Percentiles rank a stretch among this genome's conserved stretches.
phyloP scores from a whole-genome alignment of 2,797 vertebrate species.

The Sebastolobus altivelis region DNA sequence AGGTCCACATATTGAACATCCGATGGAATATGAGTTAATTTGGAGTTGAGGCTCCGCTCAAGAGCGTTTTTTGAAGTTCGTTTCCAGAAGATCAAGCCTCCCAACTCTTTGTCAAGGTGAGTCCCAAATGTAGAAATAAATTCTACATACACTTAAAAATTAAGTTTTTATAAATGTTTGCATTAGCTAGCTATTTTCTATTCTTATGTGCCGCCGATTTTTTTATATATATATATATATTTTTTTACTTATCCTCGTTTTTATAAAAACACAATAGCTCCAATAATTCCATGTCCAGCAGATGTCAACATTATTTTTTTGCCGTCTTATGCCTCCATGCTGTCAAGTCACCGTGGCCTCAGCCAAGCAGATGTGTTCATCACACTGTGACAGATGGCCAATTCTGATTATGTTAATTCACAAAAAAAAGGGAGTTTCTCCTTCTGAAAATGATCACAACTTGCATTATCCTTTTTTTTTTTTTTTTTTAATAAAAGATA shows the following conservation, averaged over 20 bases:
- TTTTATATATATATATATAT: no score
- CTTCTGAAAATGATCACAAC: slow-evolving; percentile 51
- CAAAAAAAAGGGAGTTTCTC: slow-evolving; percentile 35
- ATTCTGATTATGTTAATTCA: slow-evolving; percentile 83
- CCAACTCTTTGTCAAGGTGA: slow-evolving; percentile 77
- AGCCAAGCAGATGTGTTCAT: slow-evolving; percentile 83
- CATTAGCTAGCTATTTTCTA: background rate
- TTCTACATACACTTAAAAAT: background rate
- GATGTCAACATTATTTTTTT: slow-evolving; percentile 79
- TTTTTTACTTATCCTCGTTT: background rate
- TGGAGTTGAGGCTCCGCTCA: slow-evolving; percentile 67
- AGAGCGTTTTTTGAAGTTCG: slow-evolving; percentile 49
- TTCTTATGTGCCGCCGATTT: background rate
- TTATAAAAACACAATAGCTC: slow-evolving; percentile 17
- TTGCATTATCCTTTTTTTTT: slow-evolving; percentile 13
- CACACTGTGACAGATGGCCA: slow-evolving; percentile 85
- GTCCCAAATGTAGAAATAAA: slow-evolving; percentile 25
- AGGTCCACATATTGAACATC: background rate
- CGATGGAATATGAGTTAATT: slow-evolving; percentile 80
- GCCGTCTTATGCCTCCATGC: slow-evolving; percentile 73
- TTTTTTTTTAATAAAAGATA: background rate
- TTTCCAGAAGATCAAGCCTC: slow-evolving; percentile 39
- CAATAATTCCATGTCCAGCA: slow-evolving; percentile 60
- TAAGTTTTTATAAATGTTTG: background rate
- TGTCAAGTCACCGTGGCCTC: slow-evolving; percentile 78